phyloP scores from a whole-genome alignment of 2,888 invertebrate genomes.

The Nomada goodeniana region DNA sequence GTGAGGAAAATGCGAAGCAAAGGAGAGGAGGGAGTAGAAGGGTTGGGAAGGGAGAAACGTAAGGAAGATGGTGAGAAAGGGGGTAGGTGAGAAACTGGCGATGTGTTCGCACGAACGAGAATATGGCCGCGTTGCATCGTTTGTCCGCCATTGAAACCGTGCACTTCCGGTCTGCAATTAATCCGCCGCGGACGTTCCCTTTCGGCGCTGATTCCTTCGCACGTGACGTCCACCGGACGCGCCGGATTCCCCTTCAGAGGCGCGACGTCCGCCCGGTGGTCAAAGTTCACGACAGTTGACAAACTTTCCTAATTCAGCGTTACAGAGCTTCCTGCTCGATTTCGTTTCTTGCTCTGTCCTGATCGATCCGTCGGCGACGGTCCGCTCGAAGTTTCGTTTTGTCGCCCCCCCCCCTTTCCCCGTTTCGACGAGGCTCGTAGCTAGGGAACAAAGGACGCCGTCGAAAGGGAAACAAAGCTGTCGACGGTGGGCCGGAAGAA shows the following conservation, averaged over 20 bases:
- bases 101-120: slow-evolving; percentile 64
- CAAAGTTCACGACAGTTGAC: slow-evolving; percentile 38
- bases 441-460: slow-evolving; percentile 38
- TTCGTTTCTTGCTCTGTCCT: slow-evolving; percentile 30
- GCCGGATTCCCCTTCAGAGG: slow-evolving; percentile 21
- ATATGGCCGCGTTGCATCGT: slow-evolving; percentile 26
- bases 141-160: slow-evolving; percentile 7
- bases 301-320: slow-evolving; percentile 55
- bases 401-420: not conserved
- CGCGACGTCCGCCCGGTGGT: slow-evolving; percentile 22
- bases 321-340: slow-evolving; percentile 29
- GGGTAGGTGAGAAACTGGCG: slow-evolving; percentile 47
- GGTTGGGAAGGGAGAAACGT: not conserved
- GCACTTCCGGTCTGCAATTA: slow-evolving; percentile 6
- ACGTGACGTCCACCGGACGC: slow-evolving; percentile 3
- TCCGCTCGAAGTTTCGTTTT: slow-evolving; percentile 11
- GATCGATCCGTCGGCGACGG: slow-evolving; percentile 25
- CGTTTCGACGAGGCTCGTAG: not conserved
- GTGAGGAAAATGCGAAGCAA: slow-evolving; percentile 4
- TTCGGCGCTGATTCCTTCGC: slow-evolving; percentile 25
- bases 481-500: slow-evolving; percentile 20
- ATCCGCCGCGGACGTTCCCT: slow-evolving; percentile 39
- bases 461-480: slow-evolving; percentile 19
- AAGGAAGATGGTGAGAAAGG: slow-evolving; percentile 15
- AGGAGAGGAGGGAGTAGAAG: slow-evolving; percentile 4